Evolutionary conservation across 2,113 vertebrate genomes (phyloP).

Genomic region (Burhinus bistriatus): DNA sequence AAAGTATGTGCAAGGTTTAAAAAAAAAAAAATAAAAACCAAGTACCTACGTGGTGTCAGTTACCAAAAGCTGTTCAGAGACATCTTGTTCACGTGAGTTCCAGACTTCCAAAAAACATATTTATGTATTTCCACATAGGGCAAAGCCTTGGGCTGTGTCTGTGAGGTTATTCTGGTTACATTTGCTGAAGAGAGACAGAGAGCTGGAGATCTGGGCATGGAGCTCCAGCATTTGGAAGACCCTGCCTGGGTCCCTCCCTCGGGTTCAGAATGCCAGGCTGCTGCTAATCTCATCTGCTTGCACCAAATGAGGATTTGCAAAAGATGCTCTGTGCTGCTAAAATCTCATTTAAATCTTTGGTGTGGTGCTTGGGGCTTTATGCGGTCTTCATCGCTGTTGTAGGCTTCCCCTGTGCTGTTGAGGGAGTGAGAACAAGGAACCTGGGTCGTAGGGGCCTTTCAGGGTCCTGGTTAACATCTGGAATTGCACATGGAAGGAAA

Average conservation of each 20-base stretch:
- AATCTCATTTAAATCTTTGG: background rate
- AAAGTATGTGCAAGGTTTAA: background rate
- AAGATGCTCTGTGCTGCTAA: background rate
- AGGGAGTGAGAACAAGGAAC: background rate
- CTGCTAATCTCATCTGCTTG: background rate
- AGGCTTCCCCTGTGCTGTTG: background rate
- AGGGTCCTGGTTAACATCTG: constrained; percentile 25
- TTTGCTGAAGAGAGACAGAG: background rate
- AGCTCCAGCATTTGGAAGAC: rapidly evolving
- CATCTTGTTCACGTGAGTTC: background rate
- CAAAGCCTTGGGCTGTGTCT: background rate
- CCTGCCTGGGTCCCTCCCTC: background rate
- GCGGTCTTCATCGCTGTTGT: background rate
- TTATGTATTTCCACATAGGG: background rate
- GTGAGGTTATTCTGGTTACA: background rate
- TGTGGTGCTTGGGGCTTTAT: background rate
- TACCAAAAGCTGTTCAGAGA: background rate
- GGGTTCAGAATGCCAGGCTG: background rate
- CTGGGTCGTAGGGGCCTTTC: background rate
- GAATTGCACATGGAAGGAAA: constrained; percentile 38
- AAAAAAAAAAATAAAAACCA: background rate
- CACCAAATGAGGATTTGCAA: background rate
- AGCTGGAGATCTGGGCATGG: background rate
- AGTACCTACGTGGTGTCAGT: background rate
- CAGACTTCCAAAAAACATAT: background rate